Evolutionary conservation across 2,113 vertebrate genomes (phyloP).

Genomic region (Morone saxatilis): DNA sequence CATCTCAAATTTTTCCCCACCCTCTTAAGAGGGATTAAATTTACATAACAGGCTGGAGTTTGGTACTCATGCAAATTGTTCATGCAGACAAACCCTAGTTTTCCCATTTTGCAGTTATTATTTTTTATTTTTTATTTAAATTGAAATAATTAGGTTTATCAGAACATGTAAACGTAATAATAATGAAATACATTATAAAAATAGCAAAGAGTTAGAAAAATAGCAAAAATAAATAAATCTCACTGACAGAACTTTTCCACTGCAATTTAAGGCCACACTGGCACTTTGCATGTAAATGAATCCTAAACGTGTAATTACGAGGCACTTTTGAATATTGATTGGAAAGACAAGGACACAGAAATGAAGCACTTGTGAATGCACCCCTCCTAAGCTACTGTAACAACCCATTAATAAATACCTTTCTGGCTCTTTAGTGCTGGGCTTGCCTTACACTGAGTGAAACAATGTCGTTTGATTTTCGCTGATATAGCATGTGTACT

Average conservation of each 20-base stretch:
- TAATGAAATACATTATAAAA: background rate
- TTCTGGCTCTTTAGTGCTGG: conserved; percentile 67
- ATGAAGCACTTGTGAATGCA: conserved; percentile 67
- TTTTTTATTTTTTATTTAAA: conserved; percentile 19
- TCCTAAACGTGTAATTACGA: conserved; percentile 66
- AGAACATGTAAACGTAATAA: conserved; percentile 16
- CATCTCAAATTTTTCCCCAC: conserved; percentile 72
- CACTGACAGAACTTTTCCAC: conserved; percentile 48
- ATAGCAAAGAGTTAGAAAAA: background rate
- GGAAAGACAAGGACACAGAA: conserved; percentile 63
- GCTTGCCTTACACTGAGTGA: conserved; percentile 48
- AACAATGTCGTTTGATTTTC: conserved; percentile 72
- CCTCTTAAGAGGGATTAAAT: conserved; percentile 78
- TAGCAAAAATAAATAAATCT: conserved; percentile 6
- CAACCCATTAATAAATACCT: conserved; percentile 77
- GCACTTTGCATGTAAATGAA: conserved; percentile 72
- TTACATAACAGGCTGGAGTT: conserved; percentile 81
- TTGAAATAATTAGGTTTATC: conserved; percentile 14
- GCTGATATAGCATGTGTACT: conserved; percentile 74
- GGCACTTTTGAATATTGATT: conserved; percentile 77
- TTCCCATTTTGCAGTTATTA: conserved; percentile 22
- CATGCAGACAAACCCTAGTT: conserved; percentile 27
- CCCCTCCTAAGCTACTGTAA: conserved; percentile 49
- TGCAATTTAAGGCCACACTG: conserved; percentile 54
- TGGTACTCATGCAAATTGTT: conserved; percentile 74